phyloP scores from a whole-genome alignment of 2,888 invertebrate species.

The Lepas anatifera region DNA sequence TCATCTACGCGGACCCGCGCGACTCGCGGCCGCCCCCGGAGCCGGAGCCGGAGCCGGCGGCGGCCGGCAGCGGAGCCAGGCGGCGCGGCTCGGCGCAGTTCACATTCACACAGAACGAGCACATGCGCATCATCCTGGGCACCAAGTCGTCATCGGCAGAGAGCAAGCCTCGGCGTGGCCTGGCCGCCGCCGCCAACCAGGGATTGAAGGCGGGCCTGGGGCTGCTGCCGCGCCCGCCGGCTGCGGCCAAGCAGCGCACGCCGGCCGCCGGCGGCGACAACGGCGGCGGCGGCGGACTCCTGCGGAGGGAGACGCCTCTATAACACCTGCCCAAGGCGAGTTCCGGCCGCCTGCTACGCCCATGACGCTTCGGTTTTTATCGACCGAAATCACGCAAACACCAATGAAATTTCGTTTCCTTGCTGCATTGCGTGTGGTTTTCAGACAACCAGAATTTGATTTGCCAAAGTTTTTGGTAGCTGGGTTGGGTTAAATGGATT shows the following conservation, averaged over 20 bases:
- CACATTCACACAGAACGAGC: constrained; percentile 25
- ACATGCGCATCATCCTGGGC: constrained; percentile 26
- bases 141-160: constrained; percentile 22
- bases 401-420: not conserved
- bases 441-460: not conserved
- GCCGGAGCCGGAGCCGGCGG: constrained; percentile 18
- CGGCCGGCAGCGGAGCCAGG: constrained; percentile 13
- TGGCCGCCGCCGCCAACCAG: not conserved
- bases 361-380: not conserved
- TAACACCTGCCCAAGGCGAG: constrained; percentile 2
- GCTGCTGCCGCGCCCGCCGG: constrained; percentile 11
- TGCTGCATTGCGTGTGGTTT: too few relatives aligned
- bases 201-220: not conserved
- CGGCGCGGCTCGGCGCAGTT: constrained; percentile 22
- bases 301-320: constrained; percentile 25
- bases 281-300: constrained; percentile 23
- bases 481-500: not conserved
- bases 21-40: constrained; percentile 30
- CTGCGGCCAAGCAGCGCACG: constrained; percentile 23
- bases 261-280: constrained; percentile 18
- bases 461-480: not conserved
- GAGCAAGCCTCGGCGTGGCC: constrained; percentile 14
- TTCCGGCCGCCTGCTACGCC: not conserved
- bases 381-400: not conserved
- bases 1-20: constrained; percentile 33